A percentile compares a stretch with the other conserved stretches of the same genome.
Evolutionary conservation across 2,113 vertebrate species (phyloP).

Genomic region (Psilopsiagon aurifrons): DNA sequence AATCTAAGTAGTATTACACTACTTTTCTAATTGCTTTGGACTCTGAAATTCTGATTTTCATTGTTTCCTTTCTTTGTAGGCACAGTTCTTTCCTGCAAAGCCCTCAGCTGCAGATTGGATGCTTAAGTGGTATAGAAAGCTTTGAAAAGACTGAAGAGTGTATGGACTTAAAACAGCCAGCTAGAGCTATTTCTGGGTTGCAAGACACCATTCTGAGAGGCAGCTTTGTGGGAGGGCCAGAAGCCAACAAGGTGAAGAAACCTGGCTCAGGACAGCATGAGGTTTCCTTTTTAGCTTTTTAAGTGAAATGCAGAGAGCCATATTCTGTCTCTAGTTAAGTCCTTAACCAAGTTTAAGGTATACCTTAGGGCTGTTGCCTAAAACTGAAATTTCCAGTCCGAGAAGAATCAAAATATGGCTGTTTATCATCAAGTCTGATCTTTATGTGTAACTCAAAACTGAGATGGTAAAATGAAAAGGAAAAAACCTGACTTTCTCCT

Average conservation of each 20-base stretch:
- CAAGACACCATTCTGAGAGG: not conserved
- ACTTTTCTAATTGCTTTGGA: not conserved
- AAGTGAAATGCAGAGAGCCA: not conserved
- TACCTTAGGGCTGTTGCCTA: not conserved
- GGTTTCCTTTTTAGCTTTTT: not conserved
- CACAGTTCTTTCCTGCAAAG: not conserved
- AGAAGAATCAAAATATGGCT: conserved; percentile 14
- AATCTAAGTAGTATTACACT: not conserved
- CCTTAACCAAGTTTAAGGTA: not conserved
- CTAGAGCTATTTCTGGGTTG: not conserved
- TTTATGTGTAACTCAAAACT: conserved; percentile 19
- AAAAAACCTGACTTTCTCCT: not conserved
- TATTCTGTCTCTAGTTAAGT: not conserved
- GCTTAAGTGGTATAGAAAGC: not conserved
- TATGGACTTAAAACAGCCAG: not conserved
- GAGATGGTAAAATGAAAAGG: not conserved
- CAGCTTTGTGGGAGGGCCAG: not conserved
- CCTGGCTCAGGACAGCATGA: not conserved
- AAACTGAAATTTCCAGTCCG: conserved; percentile 22
- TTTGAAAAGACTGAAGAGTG: not conserved
- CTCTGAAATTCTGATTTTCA: not conserved
- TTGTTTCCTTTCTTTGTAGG: not conserved
- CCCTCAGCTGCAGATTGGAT: not conserved
- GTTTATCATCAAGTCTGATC: conserved; percentile 18
- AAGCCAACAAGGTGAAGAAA: conserved; percentile 23